These are phyloP conservation scores for Heliocidaris tuberculata DNA, from an alignment of 35 echinoderm and acorn worm genomes.

Conservation along the genomic window DNA sequence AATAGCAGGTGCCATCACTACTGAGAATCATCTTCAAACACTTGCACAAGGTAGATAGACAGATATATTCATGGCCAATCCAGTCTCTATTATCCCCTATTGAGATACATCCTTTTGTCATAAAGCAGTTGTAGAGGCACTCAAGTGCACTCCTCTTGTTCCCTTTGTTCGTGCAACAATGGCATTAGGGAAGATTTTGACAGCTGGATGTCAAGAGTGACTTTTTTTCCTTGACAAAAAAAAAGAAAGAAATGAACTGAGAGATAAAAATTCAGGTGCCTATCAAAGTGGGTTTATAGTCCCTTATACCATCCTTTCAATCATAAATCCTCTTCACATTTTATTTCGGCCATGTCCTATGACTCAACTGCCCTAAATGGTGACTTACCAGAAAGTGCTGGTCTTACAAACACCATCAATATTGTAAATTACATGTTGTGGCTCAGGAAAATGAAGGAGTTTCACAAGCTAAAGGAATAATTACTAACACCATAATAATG, in stretches of 20 bases:
- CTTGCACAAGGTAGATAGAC: not conserved
- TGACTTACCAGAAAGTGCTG: not conserved
- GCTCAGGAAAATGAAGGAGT: too few species aligned
- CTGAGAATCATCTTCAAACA: not conserved
- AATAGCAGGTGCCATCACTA: not conserved
- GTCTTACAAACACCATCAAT: too few species aligned
- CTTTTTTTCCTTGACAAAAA: not conserved
- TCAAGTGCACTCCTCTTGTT: slow-evolving; percentile 9
- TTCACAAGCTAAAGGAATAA: too few species aligned
- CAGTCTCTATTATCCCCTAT: not conserved
- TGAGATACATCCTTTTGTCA: not conserved
- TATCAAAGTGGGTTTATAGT: not conserved
- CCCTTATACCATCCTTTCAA: too few species aligned
- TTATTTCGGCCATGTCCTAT: not conserved
- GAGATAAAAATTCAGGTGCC: not conserved
- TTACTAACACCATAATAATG: too few species aligned
- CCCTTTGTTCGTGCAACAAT: not conserved
- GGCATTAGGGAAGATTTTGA: slow-evolving; percentile 7
- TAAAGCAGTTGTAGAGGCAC: not conserved
- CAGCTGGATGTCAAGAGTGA: slow-evolving; percentile 14
- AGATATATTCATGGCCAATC: not conserved
- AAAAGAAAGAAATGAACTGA: not conserved
- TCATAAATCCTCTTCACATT: not conserved
- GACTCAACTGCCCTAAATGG: too few species aligned
- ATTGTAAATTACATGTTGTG: too few species aligned